Conservation (phyloP, 2,888 invertebrate species). For the Apodemia mormo region DNA sequence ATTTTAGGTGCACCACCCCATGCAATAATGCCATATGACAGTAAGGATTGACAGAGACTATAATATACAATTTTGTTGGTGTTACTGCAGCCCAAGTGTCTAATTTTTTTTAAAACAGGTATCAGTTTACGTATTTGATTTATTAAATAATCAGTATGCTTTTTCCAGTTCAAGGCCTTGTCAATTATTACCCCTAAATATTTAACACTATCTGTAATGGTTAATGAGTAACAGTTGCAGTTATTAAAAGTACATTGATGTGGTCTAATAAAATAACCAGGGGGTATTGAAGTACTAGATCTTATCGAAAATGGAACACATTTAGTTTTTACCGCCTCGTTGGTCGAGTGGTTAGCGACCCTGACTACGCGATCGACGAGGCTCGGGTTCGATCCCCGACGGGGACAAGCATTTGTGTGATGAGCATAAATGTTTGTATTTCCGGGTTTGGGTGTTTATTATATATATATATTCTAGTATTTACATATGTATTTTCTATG, state of each 20-base stretch:
- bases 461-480: no score
- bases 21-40: slow-evolving; percentile 22
- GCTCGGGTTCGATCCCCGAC: no score
- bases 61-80: slow-evolving; percentile 15
- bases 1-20: slow-evolving; percentile 27
- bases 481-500: no score
- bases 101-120: slow-evolving; percentile 13
- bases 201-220: not conserved
- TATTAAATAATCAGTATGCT: not conserved
- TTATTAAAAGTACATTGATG: not conserved
- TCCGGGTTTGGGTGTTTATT: no score
- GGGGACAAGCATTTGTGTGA: no score
- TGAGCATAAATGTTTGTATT: no score
- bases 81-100: not conserved
- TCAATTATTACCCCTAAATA: no score
- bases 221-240: not conserved
- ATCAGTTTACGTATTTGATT: slow-evolving; percentile 13
- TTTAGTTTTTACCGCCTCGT: no score
- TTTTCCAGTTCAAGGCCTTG: not conserved
- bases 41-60: slow-evolving; percentile 22
- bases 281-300: not conserved
- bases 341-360: no score
- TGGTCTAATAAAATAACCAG: not conserved
- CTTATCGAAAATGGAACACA: not conserved
- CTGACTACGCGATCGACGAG: no score